Percentiles rank a stretch among this genome's conserved stretches.
phyloP scores from a whole-genome alignment of 1,140 invertebrate genomes.

The Drosophila sechellia region DNA sequence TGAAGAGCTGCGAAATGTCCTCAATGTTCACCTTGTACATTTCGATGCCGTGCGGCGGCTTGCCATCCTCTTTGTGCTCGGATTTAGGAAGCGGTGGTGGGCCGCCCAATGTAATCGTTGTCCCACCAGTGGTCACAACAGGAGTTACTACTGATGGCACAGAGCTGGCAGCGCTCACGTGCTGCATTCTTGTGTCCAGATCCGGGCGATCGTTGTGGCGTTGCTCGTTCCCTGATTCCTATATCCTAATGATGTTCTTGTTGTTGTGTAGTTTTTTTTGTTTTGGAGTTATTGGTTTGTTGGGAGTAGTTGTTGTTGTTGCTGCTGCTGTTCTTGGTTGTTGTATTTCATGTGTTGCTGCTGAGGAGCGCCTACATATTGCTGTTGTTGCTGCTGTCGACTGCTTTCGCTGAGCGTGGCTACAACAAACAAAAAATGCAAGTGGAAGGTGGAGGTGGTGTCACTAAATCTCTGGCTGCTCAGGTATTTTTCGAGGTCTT shows the following conservation, averaged over 20 bases:
- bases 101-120: constrained; percentile 86
- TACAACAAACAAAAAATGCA: constrained; percentile 74
- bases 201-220: constrained; percentile 42
- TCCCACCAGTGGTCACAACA: constrained; percentile 87
- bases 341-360: constrained; percentile 39
- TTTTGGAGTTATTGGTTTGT: constrained; percentile 15
- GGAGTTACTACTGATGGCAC: constrained; percentile 75
- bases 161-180: constrained; percentile 77
- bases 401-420: constrained; percentile 73
- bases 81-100: constrained; percentile 86
- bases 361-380: constrained; percentile 65
- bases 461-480: constrained; percentile 50
- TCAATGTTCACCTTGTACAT: constrained; percentile 94
- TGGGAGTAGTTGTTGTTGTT: constrained; percentile 21
- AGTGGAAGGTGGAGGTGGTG: constrained; percentile 61
- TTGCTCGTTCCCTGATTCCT: constrained; percentile 28
- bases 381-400: constrained; percentile 74
- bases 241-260: constrained; percentile 13
- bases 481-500: constrained; percentile 27
- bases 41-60: constrained; percentile 89
- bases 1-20: constrained; percentile 91
- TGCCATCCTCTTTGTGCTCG: constrained; percentile 86
- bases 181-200: constrained; percentile 69
- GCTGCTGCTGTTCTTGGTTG: constrained; percentile 46
- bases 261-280: constrained; percentile 7